phyloP scores from a whole-genome alignment of 2,888 invertebrate species.

The Ctenicera cuprea region DNA sequence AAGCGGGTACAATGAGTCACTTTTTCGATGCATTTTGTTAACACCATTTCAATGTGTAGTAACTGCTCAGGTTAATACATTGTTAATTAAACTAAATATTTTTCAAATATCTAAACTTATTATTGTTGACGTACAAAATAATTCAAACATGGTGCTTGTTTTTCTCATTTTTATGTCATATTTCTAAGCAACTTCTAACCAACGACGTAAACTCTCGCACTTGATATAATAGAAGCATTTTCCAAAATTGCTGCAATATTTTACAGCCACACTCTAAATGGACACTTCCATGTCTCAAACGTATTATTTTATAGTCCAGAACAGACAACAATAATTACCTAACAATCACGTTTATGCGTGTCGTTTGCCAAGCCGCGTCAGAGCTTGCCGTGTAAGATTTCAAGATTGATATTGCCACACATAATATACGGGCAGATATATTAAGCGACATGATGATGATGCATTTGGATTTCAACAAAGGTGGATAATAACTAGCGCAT shows the following conservation, averaged over 20 bases:
- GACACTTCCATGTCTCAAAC: background rate
- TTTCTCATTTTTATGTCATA: too few relatives aligned
- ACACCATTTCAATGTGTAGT: too few relatives aligned
- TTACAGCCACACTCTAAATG: constrained; percentile 1
- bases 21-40: too few relatives aligned
- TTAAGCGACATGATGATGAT: constrained; percentile 30
- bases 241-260: background rate
- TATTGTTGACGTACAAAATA: too few relatives aligned
- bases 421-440: constrained; percentile 23
- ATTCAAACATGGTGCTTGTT: too few relatives aligned
- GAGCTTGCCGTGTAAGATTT: constrained; percentile 59
- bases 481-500: constrained; percentile 23
- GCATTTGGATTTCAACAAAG: constrained; percentile 35
- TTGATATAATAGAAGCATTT: too few relatives aligned
- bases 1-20: too few relatives aligned
- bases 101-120: too few relatives aligned
- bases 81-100: too few relatives aligned
- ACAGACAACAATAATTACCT: constrained; percentile 44
- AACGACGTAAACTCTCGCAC: too few relatives aligned
- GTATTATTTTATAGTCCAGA: background rate
- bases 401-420: constrained; percentile 40
- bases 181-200: too few relatives aligned
- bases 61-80: too few relatives aligned
- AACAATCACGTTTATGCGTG: constrained; percentile 60
- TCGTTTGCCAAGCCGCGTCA: constrained; percentile 54